These are phyloP conservation scores for Ormyrus rosae DNA, from an alignment of 2,888 invertebrate genomes.

Conservation along the genomic window DNA sequence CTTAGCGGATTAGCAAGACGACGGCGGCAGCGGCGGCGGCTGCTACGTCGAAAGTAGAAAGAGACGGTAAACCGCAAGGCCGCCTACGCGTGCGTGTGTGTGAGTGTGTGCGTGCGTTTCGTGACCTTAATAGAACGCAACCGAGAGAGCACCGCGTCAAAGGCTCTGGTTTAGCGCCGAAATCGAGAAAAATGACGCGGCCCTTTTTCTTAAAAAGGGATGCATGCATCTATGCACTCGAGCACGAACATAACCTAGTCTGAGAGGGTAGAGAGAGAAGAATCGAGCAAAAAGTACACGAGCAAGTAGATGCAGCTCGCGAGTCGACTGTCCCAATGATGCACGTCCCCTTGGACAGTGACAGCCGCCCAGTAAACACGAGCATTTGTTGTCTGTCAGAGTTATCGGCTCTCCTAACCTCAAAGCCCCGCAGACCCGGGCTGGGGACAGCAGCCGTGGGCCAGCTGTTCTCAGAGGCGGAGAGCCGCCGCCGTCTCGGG, in stretches of 20 bases:
- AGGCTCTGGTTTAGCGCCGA: background rate
- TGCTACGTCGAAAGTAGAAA: conserved; percentile 15
- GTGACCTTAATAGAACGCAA: conserved; percentile 26
- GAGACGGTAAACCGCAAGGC: conserved; percentile 27
- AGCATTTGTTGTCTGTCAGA: too few relatives aligned
- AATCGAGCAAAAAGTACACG: background rate
- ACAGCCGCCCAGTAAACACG: too few relatives aligned
- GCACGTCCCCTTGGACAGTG: too few relatives aligned
- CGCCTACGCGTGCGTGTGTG: conserved; percentile 8
- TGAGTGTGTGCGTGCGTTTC: conserved; percentile 29
- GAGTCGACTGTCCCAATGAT: too few relatives aligned
- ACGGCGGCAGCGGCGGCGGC: background rate
- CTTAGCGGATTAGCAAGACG: conserved; percentile 25
- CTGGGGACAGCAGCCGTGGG: too few relatives aligned
- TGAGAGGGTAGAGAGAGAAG: background rate
- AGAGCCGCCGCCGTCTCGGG: background rate
- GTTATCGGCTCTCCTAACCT: background rate
- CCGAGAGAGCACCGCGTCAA: background rate
- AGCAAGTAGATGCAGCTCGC: too few relatives aligned
- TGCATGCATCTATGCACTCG: background rate
- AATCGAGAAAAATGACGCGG: too few relatives aligned
- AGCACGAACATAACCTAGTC: conserved; percentile 1
- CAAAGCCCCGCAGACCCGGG: background rate
- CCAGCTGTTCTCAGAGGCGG: background rate
- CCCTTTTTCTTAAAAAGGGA: too few relatives aligned